Evolutionary conservation across 2,888 invertebrate species (phyloP).

Genomic region (Cryptophagus acutangulus): DNA sequence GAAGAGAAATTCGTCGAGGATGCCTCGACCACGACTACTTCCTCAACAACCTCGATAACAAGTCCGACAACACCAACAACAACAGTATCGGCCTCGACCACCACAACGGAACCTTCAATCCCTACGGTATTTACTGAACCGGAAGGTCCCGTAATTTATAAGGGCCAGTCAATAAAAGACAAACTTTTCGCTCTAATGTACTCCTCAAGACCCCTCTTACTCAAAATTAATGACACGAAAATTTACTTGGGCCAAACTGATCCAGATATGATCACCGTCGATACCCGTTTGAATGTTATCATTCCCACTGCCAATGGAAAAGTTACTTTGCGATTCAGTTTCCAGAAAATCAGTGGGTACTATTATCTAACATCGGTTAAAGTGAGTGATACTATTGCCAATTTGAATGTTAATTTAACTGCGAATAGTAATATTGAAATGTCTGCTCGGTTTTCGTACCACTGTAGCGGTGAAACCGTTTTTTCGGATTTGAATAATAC

Average conservation of each 20-base stretch:
- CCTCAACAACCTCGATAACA: constrained; percentile 8
- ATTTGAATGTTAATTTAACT: constrained; percentile 32
- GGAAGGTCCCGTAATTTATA: constrained; percentile 37
- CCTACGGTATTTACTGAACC: constrained; percentile 14
- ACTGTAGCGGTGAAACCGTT: constrained; percentile 41
- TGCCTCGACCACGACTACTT: background rate
- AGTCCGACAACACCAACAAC: no score
- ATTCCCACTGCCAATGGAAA: constrained; percentile 37
- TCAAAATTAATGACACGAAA: constrained; percentile 31
- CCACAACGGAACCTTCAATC: constrained; percentile 5
- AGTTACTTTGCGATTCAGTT: constrained; percentile 41
- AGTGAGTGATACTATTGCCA: constrained; percentile 26
- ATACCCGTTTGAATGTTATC: constrained; percentile 38
- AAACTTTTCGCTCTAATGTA: constrained; percentile 35
- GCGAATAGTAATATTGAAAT: constrained; percentile 36
- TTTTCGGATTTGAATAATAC: constrained; percentile 38
- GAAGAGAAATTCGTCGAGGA: no score
- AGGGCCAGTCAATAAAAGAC: constrained; percentile 27
- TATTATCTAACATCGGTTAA: constrained; percentile 42
- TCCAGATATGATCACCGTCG: constrained; percentile 31
- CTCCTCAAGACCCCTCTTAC: constrained; percentile 37
- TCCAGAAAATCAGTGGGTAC: constrained; percentile 39
- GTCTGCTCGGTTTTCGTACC: constrained; percentile 49
- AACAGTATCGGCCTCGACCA: background rate
- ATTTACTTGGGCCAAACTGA: constrained; percentile 29